Base-by-base conservation (phyloP, 64 coral and sea anemone species). In the Catalaphyllia jardinei region DNA sequence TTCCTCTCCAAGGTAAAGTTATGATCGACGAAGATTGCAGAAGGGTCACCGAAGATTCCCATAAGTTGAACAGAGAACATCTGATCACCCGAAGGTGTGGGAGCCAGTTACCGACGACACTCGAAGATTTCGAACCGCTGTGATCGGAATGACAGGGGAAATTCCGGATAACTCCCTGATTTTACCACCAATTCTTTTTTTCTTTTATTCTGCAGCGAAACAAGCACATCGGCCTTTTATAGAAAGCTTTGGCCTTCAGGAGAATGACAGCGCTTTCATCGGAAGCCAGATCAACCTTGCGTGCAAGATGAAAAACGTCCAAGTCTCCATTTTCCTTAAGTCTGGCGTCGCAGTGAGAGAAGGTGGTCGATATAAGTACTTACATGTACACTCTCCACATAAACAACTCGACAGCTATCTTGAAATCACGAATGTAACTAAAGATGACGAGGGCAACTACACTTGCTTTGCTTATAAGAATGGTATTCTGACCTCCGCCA, bases 211-310 rank as follows among this genome's bases (percentile, higher is more conserved):
- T 81, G 61, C 79, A 81, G 79, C 11, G 19, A 29, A 62, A 31
- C 29, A 1, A 35, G 7, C 79, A 61, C 61, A 62, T 19, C 54
- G 19, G 28, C 79, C 79, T 6, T 1, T 81, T 59, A 81, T 81
- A 17, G 29, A 59, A 62, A 61, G 27, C 57, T 81, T 81, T 19
- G 79, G 55, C 12, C 57, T 81, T 27, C 29, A 81, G 16, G 28
- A 19, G 17, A 60, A 16, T 15, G 13, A 22, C 28, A 62, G 10
- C 4, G 55, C 57, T 55, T 81, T 18, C 79, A 63, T 81, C 13
- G 79, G 79, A 81, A 81, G 59, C 29, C 60, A 19, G 13, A 30
- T 81, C 18, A 81, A 81, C 31, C 31, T 81, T 13, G 64, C 79
- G 18, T 81, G 79, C 29, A 81, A 60, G 28, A 81, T 81, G 18